Conservation (phyloP, 2,113 vertebrate species). For the Vicugna pacos region DNA sequence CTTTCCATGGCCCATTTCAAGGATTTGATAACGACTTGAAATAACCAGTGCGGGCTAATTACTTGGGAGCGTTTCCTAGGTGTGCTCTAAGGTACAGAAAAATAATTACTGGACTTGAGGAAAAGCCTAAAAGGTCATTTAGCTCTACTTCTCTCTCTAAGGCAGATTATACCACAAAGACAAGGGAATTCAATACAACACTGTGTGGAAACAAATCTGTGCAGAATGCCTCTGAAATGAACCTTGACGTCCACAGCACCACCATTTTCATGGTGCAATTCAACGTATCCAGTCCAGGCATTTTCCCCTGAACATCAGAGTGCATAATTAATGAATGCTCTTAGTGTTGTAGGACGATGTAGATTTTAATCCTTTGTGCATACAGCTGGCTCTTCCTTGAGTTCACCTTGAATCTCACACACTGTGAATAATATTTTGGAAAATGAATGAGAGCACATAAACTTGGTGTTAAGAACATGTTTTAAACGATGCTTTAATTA, state of each 20-base stretch:
- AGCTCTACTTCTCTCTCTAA: background rate
- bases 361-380: slow-evolving; percentile 32
- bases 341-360: background rate
- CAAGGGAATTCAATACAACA: slow-evolving; percentile 52
- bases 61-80: background rate
- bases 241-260: background rate
- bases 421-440: slow-evolving; percentile 25
- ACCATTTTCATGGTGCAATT: background rate
- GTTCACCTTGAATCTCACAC: slow-evolving; percentile 11
- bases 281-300: background rate
- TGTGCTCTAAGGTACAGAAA: background rate
- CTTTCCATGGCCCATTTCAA: background rate
- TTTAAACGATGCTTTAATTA: background rate
- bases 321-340: slow-evolving; percentile 13
- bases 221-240: slow-evolving; percentile 57
- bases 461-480: background rate
- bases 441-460: background rate
- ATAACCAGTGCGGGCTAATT: background rate
- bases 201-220: slow-evolving; percentile 46
- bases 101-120: slow-evolving; percentile 49
- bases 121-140: slow-evolving; percentile 53
- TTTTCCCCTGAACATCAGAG: background rate
- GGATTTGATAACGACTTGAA: background rate
- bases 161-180: background rate
- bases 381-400: background rate